Conservation (phyloP, 2,888 invertebrate genomes). For the Tinea trinotella region DNA sequence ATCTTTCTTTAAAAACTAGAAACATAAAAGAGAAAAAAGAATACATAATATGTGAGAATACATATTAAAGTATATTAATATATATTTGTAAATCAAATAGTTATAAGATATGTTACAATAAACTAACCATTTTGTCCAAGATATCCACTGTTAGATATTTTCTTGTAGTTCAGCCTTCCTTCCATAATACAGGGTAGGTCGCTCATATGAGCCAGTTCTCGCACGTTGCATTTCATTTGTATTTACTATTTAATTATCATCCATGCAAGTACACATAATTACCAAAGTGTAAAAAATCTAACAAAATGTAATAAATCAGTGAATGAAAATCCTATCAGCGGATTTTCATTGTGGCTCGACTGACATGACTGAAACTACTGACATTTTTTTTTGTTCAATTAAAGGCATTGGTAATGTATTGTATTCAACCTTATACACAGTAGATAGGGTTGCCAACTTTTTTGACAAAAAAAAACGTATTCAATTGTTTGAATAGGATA, state of each 20-base stretch:
- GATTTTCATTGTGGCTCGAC: no score
- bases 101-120: slow-evolving; percentile 1
- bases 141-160: slow-evolving; percentile 69
- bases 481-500: no score
- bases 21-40: slow-evolving; percentile 19
- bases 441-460: no score
- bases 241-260: slow-evolving; percentile 16
- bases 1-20: slow-evolving; percentile 82
- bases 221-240: slow-evolving; percentile 81
- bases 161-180: slow-evolving; percentile 81
- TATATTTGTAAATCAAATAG: slow-evolving; percentile 2
- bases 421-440: no score
- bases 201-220: slow-evolving; percentile 76
- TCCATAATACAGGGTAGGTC: slow-evolving; percentile 76
- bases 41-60: slow-evolving; percentile 17
- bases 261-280: neutral
- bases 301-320: no score
- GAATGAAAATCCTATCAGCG: no score
- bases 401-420: no score
- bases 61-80: slow-evolving; percentile 1
- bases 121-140: slow-evolving; percentile 56
- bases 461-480: no score
- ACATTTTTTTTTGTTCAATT: no score
- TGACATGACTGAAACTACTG: no score
- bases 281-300: no score